phyloP scores from a whole-genome alignment of 1,140 invertebrate species.

The Dendroctonus ponderosae region DNA sequence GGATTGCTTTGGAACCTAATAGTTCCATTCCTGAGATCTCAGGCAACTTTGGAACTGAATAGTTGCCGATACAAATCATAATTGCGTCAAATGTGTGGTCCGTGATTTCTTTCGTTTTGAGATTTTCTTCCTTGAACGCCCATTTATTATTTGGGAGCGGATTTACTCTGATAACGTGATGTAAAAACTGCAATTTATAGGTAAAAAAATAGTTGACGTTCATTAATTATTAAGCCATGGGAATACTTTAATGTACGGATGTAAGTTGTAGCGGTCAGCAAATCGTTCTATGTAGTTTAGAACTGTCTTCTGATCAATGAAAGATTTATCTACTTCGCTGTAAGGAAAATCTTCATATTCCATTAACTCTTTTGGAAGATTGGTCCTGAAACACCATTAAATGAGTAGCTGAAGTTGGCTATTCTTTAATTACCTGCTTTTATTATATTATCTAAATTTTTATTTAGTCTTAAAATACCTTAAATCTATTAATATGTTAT shows the following conservation, averaged over 20 bases:
- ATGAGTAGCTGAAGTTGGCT: neutral
- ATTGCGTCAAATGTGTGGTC: conserved; percentile 58
- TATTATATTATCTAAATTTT: neutral
- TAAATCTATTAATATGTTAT: too few species aligned
- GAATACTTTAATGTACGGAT: conserved; percentile 42
- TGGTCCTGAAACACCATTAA: conserved; percentile 61
- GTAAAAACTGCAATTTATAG: conserved; percentile 37
- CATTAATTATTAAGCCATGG: neutral
- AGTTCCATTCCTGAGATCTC: conserved; percentile 56
- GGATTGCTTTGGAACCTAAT: conserved; percentile 60
- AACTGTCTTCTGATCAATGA: conserved; percentile 61
- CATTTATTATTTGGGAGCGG: conserved; percentile 45
- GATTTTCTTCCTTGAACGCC: conserved; percentile 50
- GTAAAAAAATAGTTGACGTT: conserved; percentile 3
- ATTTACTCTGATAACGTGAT: conserved; percentile 46
- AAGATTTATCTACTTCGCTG: conserved; percentile 53
- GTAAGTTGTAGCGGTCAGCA: conserved; percentile 47
- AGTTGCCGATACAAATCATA: conserved; percentile 70
- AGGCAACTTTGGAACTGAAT: conserved; percentile 62
- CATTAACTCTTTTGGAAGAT: conserved; percentile 77
- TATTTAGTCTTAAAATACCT: too few species aligned
- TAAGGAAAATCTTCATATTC: conserved; percentile 69
- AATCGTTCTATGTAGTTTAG: conserved; percentile 59
- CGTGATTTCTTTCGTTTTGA: conserved; percentile 46
- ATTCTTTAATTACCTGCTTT: neutral